Evolutionary conservation across 2,888 invertebrate species (phyloP).

Genomic region (Anthophora plumipes): DNA sequence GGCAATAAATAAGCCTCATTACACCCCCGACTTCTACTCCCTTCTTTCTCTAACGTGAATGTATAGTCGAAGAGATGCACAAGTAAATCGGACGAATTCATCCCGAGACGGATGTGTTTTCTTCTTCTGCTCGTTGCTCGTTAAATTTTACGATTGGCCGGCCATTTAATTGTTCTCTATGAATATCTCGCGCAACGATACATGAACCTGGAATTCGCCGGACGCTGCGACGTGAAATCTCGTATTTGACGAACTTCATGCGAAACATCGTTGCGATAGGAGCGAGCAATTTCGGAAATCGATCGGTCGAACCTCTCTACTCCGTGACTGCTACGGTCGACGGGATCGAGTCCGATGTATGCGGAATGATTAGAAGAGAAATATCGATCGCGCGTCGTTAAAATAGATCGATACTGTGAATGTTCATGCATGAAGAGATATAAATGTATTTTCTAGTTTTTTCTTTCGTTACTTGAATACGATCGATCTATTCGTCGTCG

Average conservation of each 20-base stretch:
- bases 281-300: not conserved
- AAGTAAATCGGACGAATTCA: conserved; percentile 61
- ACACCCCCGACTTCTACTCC: conserved; percentile 58
- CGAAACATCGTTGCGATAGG: not conserved
- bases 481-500: conserved; percentile 24
- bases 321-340: too few relatives aligned
- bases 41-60: conserved; percentile 43
- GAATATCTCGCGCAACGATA: not conserved
- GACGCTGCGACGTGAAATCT: not conserved
- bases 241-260: not conserved
- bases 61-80: conserved; percentile 40
- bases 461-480: not conserved
- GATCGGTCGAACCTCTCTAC: not conserved
- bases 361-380: not conserved
- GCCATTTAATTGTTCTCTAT: conserved; percentile 25
- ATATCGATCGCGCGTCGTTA: not conserved
- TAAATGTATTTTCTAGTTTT: not conserved
- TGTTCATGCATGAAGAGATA: not conserved
- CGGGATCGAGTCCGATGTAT: not conserved
- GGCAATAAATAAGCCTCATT: conserved; percentile 77
- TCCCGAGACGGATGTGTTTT: conserved; percentile 29
- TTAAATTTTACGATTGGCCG: conserved; percentile 51
- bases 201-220: not conserved
- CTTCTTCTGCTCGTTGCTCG: conserved; percentile 49
- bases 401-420: not conserved